Base-by-base conservation (phyloP, 2,888 invertebrate genomes). In the Chrysolina oricalcia region DNA sequence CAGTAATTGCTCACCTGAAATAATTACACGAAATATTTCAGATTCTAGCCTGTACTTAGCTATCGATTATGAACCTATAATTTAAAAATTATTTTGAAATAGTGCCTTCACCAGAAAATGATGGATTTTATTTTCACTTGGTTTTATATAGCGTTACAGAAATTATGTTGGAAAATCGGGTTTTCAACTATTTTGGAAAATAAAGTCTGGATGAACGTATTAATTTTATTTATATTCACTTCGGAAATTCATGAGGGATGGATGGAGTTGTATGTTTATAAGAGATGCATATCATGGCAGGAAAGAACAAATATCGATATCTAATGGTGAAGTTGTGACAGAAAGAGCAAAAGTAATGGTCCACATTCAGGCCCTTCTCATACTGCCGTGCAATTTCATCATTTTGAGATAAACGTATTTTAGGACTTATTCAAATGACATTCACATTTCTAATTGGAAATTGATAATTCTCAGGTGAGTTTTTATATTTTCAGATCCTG, bases 1-100 rank as follows among this genome's bases (percentile, higher is more conserved):
- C 67, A 43, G 62, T 70, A 70, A 71, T 77, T 77, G 71, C 72
- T 21, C 41, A 53, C 65, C 65, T 40, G 65, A 46, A 73, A 74
- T 71, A 68, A 71, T 73, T 65, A 73, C 21, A 62, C 43, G 65
- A 73, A 65, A 66, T 73, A 56, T 73, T 74, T 76, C 50, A 53
- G 13, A 53, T 53, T 21, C 53, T 11, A 53, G 53, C 53, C 3
- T 53, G 53, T 53, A 21, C 23, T 9, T 21, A 53, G 53, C 17
- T 53, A 53, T 53, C 53, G 10, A 53, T 53, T 53, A 53, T 21
- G 10, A 53, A 53, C 53, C 53, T 53, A 53, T 53, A 53, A 53
- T 53, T 53, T 53, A 21, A 11, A 53, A 53, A 53, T 53, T 21
- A 21, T 53, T 53, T 21, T 53, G 53, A 53, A 53, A 53, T 53